These are phyloP conservation scores for Gymnothorax reevesii DNA, from an alignment of 2,797 vertebrate genomes.

Conservation along the genomic window DNA sequence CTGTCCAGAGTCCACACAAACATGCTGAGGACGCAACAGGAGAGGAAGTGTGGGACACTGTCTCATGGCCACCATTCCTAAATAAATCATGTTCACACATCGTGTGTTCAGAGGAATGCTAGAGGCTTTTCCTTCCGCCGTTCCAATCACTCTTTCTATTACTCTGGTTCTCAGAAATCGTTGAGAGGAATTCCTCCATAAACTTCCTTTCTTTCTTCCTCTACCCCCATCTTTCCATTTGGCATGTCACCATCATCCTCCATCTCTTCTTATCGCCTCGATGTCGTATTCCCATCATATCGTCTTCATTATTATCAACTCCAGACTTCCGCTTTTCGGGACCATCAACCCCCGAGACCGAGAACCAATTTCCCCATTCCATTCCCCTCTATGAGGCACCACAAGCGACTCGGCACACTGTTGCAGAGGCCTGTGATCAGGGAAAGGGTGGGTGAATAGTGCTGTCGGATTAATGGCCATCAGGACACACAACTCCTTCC, in stretches of 20 bases:
- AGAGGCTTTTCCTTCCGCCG: slow-evolving; percentile 40
- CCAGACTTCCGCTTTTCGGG: neutral
- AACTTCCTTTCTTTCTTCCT: slow-evolving; percentile 25
- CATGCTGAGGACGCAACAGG: neutral
- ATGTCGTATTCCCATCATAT: neutral
- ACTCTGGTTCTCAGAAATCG: neutral
- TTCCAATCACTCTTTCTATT: neutral
- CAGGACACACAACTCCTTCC: slow-evolving; percentile 46
- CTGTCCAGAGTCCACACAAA: neutral
- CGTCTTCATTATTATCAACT: neutral
- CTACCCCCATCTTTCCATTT: neutral
- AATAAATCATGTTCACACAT: slow-evolving; percentile 1
- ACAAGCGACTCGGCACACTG: too few species aligned
- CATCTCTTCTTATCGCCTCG: neutral
- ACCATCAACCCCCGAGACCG: neutral
- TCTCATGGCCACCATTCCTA: neutral
- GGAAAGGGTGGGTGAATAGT: slow-evolving; percentile 41
- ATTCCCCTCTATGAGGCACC: neutral
- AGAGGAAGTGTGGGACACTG: neutral
- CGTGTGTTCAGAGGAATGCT: slow-evolving; percentile 57
- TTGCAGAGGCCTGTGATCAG: neutral
- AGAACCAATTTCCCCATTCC: neutral
- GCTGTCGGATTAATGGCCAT: slow-evolving; percentile 57
- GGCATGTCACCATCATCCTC: neutral
- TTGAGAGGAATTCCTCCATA: neutral